Evolutionary conservation across 2,113 vertebrate species (phyloP).

Genomic region (Eretmodus cyanostictus): DNA sequence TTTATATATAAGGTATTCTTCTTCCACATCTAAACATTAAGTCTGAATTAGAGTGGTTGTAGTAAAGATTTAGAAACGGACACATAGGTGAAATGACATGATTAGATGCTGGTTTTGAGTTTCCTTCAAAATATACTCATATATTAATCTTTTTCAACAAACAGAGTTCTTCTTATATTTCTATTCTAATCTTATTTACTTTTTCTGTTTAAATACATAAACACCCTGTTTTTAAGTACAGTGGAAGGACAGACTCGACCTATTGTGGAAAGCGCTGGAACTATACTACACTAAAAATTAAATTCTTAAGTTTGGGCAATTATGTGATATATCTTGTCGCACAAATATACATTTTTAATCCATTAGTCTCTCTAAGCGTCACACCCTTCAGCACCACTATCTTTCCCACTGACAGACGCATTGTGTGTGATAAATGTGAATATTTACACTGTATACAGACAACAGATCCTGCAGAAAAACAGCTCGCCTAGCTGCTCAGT

Average conservation of each 20-base stretch:
- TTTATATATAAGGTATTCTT: not conserved
- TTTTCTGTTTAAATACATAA: not conserved
- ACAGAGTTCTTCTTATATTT: not conserved
- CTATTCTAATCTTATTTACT: not conserved
- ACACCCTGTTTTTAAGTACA: not conserved
- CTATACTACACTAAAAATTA: not conserved
- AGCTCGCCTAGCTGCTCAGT: not conserved
- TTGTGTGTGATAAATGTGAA: not conserved
- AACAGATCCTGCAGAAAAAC: not conserved
- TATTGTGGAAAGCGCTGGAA: not conserved
- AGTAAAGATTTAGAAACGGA: not conserved
- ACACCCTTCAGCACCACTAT: not conserved
- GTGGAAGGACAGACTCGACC: not conserved
- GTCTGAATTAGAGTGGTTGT: not conserved
- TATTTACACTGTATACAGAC: constrained; percentile 40
- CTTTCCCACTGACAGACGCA: not conserved
- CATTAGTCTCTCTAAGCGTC: not conserved
- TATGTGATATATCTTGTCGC: not conserved
- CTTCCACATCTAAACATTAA: not conserved
- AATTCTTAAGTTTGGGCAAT: not conserved
- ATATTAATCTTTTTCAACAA: not conserved
- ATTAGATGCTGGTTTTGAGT: not conserved
- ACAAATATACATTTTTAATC: not conserved
- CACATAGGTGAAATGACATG: not conserved
- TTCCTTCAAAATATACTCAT: not conserved